A percentile compares a stretch with the other conserved stretches of the same genome.
phyloP scores from a whole-genome alignment of 2,888 invertebrate species.

The Toxonevra muliebris region DNA sequence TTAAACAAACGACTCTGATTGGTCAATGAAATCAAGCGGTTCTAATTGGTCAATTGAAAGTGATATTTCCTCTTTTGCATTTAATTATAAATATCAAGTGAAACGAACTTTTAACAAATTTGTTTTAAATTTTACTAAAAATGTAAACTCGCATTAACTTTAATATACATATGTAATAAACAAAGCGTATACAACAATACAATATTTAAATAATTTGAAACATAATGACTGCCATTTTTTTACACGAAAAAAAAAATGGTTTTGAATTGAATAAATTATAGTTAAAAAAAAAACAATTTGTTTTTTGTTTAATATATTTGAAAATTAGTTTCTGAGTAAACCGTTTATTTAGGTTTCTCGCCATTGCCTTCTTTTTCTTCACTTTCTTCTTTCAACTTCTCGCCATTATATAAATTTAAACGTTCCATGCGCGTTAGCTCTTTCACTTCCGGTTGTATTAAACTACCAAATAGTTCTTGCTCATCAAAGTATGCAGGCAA shows the following conservation, averaged over 20 bases:
- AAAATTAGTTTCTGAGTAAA: no score
- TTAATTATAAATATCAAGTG: neutral
- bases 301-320: neutral
- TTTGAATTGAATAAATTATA: neutral
- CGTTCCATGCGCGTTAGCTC: neutral
- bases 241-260: neutral
- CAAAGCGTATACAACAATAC: no score
- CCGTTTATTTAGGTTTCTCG: neutral
- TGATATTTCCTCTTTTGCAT: no score
- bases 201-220: no score
- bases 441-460: constrained; percentile 23
- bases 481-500: constrained; percentile 9
- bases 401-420: constrained; percentile 13
- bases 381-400: neutral
- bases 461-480: constrained; percentile 39
- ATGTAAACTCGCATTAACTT: no score
- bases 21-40: no score
- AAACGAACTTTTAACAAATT: neutral
- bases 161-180: no score
- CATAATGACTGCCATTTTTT: no score
- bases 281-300: neutral
- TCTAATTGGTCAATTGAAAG: no score
- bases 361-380: neutral
- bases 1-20: no score
- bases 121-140: neutral